Conservation (phyloP, 2,113 vertebrate species). For the Nestor notabilis region DNA sequence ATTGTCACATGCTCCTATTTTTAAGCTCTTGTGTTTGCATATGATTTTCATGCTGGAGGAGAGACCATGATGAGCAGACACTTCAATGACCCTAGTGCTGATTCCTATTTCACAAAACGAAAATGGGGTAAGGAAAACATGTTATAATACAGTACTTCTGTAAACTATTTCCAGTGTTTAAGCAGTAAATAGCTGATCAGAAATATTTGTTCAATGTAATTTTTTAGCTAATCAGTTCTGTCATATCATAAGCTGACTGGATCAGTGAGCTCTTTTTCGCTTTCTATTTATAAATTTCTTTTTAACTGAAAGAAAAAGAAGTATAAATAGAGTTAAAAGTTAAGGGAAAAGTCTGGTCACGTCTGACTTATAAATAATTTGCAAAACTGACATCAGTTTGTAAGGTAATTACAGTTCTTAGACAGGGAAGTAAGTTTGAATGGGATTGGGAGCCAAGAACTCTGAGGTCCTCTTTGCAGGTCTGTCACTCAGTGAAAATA, state of each 20-base stretch:
- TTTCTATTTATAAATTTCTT: neutral
- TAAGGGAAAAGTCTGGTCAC: neutral
- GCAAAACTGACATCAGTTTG: neutral
- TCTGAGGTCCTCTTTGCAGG: neutral
- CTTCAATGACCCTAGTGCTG: conserved; percentile 95
- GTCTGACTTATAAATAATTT: neutral
- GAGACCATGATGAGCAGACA: conserved; percentile 99
- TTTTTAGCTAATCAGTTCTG: neutral
- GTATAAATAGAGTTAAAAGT: neutral
- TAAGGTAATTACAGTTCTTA: neutral
- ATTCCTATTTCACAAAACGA: conserved; percentile 96
- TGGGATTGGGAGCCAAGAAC: neutral
- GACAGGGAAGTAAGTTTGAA: neutral
- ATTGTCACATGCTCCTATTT: conserved; percentile 49
- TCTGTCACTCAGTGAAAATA: neutral
- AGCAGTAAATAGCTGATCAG: neutral
- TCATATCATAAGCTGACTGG: neutral
- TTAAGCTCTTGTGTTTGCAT: conserved; percentile 96
- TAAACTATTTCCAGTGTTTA: neutral
- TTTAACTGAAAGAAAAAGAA: neutral
- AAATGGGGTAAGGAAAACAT: conserved; percentile 92
- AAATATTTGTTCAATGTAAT: neutral
- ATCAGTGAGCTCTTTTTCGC: neutral
- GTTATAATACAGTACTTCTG: neutral
- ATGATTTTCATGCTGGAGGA: conserved; percentile 97